Evolutionary conservation across 1,140 invertebrate genomes (phyloP).

Genomic region (Macrobrachium rosenbergii): DNA sequence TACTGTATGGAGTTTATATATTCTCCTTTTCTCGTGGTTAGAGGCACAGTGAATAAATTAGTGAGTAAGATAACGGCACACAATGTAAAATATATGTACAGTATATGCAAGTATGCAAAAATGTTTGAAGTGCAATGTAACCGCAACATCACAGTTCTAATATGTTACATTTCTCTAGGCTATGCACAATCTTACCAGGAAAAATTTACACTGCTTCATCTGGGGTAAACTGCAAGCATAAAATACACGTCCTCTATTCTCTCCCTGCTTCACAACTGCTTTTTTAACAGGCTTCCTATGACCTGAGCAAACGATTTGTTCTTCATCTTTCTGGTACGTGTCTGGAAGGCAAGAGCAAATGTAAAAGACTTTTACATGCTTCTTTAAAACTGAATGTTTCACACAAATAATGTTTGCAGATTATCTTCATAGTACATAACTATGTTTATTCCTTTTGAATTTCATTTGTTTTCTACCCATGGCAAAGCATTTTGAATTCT

Average conservation of each 20-base stretch:
- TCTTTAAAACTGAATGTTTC: background rate
- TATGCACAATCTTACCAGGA: background rate
- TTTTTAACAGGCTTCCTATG: background rate
- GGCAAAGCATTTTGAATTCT: background rate
- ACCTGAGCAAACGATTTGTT: constrained; percentile 9
- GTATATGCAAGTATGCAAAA: background rate
- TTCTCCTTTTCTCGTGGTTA: too few species aligned
- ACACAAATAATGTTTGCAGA: too few species aligned
- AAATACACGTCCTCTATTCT: constrained; percentile 39
- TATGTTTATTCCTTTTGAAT: too few species aligned
- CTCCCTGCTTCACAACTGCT: constrained; percentile 23
- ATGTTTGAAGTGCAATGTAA: background rate
- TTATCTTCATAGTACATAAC: too few species aligned
- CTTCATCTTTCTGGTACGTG: background rate
- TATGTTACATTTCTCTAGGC: background rate
- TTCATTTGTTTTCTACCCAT: too few species aligned
- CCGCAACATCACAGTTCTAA: background rate
- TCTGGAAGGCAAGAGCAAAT: background rate
- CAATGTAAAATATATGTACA: background rate
- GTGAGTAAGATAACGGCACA: too few species aligned
- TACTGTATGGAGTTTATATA: too few species aligned
- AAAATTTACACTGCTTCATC: constrained; percentile 15
- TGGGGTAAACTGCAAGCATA: constrained; percentile 22
- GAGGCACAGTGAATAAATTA: too few species aligned
- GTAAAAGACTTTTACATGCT: background rate